A percentile compares a stretch with the other conserved stretches of the same genome.
phyloP scores from a whole-genome alignment of 2,888 invertebrate species.

The Lymantria dispar region DNA sequence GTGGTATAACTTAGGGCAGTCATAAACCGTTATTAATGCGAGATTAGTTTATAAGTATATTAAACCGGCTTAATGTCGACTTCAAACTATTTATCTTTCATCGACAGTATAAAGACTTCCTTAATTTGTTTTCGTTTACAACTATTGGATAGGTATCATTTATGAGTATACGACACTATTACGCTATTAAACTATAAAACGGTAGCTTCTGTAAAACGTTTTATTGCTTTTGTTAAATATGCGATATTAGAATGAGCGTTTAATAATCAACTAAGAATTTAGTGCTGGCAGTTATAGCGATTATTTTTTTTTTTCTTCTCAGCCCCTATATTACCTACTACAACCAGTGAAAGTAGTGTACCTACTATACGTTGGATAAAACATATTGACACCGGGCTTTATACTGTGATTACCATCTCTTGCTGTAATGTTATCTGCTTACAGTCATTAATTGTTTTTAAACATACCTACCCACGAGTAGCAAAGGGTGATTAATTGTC shows the following conservation, averaged over 20 bases:
- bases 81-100: conserved; percentile 20
- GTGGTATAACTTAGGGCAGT: conserved; percentile 16
- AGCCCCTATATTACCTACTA: no score
- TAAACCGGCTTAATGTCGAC: conserved; percentile 10
- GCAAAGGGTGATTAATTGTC: no score
- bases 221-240: not conserved
- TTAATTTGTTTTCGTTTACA: conserved; percentile 34
- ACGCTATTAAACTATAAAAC: not conserved
- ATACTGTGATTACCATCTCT: no score
- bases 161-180: not conserved
- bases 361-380: no score
- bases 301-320: no score
- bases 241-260: no score
- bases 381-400: no score
- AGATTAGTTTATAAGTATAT: conserved; percentile 27
- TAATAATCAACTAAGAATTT: not conserved
- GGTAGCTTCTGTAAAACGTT: not conserved
- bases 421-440: no score
- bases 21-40: conserved; percentile 27
- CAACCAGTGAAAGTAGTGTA: no score
- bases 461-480: no score
- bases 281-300: not conserved
- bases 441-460: no score
- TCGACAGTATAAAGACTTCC: conserved; percentile 22
- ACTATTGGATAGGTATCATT: conserved; percentile 7